Percentiles rank a stretch among this genome's conserved stretches.
Evolutionary conservation across 37 sponge, comb jelly and placozoan species (phyloP).

Genomic region (Lycopodina hypogea): DNA sequence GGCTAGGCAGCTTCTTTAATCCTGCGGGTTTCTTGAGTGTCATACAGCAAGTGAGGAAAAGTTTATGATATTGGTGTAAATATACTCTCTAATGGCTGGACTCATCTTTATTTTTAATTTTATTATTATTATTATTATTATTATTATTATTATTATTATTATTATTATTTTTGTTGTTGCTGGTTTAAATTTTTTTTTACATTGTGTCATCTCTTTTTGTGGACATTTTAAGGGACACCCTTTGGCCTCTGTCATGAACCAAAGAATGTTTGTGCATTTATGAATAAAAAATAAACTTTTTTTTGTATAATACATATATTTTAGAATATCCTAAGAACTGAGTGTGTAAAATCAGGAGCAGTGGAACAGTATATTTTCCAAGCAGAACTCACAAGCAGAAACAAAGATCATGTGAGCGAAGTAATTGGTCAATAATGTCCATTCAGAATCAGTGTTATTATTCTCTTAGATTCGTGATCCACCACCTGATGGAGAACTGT

Average conservation of each 20-base stretch:
- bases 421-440: no score
- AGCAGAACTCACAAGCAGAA: slow-evolving; percentile 73
- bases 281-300: no score
- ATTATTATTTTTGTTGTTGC: no score
- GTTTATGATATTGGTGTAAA: no score
- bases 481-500: slow-evolving; percentile 78
- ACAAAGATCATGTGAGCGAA: slow-evolving; percentile 80
- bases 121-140: not conserved
- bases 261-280: no score
- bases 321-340: not conserved
- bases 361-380: slow-evolving; percentile 45
- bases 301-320: no score
- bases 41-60: slow-evolving; percentile 64
- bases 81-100: not conserved
- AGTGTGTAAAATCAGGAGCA: slow-evolving; percentile 13
- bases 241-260: no score
- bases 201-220: no score
- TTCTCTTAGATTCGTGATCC: slow-evolving; percentile 82
- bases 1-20: slow-evolving; percentile 74
- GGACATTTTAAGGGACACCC: no score
- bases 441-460: slow-evolving; percentile 51
- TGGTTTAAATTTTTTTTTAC: no score
- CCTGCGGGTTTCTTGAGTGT: slow-evolving; percentile 64
- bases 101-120: not conserved
- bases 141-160: no score